phyloP scores from a whole-genome alignment of 2,888 invertebrate species.

The Norana najaformis region DNA sequence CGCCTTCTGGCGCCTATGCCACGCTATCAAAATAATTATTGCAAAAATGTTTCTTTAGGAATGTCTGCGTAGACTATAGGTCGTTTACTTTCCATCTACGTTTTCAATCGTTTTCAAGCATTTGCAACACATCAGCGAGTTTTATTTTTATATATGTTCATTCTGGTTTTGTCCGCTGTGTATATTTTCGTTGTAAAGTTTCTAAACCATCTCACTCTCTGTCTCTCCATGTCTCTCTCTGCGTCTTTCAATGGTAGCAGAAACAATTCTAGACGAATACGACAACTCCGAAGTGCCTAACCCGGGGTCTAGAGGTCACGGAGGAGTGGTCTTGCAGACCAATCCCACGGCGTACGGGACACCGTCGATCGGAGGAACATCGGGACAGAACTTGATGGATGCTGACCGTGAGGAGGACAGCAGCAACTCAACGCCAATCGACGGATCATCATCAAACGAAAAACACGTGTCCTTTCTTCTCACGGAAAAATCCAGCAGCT shows the following conservation, averaged over 20 bases:
- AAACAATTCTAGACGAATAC: neutral
- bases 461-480: slow-evolving; percentile 31
- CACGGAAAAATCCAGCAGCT: slow-evolving; percentile 32
- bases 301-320: neutral
- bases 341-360: neutral
- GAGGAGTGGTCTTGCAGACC: neutral
- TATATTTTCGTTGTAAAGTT: neutral
- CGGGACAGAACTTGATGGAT: neutral
- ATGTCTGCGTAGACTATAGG: no score
- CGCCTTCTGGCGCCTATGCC: no score
- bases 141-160: neutral
- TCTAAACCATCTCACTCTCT: no score
- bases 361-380: neutral
- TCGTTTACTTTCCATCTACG: no score
- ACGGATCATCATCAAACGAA: neutral
- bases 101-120: neutral
- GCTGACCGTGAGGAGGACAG: neutral
- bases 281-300: slow-evolving; percentile 20
- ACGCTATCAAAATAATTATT: no score
- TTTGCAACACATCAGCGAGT: neutral
- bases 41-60: no score
- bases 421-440: neutral
- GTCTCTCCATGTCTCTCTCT: no score
- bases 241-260: neutral
- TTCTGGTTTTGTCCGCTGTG: neutral